phyloP scores from a whole-genome alignment of 2,113 vertebrate species.

The Circaetus cinerascens region DNA sequence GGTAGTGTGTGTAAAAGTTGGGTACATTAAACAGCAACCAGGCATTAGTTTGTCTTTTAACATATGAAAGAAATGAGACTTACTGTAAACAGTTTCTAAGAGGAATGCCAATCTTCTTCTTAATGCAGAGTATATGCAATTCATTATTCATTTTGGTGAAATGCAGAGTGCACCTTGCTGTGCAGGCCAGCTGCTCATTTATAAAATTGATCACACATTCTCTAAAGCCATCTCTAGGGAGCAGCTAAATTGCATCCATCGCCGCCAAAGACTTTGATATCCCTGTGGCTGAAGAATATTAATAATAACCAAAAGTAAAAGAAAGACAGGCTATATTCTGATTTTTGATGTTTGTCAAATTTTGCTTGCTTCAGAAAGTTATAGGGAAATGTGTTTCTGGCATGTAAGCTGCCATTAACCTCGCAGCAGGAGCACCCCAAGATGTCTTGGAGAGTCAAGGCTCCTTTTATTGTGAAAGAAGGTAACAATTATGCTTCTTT shows the following conservation, averaged over 20 bases:
- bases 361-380: neutral
- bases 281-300: neutral
- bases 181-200: conserved; percentile 36
- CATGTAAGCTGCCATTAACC: neutral
- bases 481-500: neutral
- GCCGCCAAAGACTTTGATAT: neutral
- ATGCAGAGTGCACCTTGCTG: neutral
- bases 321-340: neutral
- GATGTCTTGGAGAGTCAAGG: neutral
- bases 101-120: neutral
- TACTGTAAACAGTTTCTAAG: neutral
- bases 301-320: neutral
- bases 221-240: conserved; percentile 18
- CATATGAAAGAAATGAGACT: neutral
- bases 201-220: conserved; percentile 19
- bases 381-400: neutral
- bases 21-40: too few species aligned
- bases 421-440: neutral
- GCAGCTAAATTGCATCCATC: neutral
- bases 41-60: neutral
- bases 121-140: neutral
- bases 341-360: neutral
- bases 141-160: conserved; percentile 18
- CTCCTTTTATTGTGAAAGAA: neutral
- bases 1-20: rapidly evolving